A percentile compares a stretch with the other conserved stretches of the same genome.
These are phyloP conservation scores for Phaethon lepturus DNA, from an alignment of 2,113 vertebrate species.

Conservation along the genomic window DNA sequence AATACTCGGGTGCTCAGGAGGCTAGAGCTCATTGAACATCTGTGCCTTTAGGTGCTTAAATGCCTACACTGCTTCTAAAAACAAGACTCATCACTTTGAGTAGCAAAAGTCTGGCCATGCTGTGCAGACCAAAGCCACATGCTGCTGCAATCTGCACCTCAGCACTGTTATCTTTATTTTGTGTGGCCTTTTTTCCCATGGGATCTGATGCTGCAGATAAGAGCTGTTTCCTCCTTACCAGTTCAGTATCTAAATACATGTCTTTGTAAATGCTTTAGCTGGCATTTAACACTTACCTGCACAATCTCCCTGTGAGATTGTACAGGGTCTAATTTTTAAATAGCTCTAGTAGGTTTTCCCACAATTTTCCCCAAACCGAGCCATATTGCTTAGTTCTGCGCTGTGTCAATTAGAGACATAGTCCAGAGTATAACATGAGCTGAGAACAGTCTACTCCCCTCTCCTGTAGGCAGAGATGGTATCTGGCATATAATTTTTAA, in stretches of 20 bases:
- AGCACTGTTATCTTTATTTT: neutral
- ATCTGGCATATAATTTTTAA: neutral
- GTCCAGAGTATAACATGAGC: neutral
- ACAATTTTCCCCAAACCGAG: neutral
- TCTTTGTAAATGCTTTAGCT: neutral
- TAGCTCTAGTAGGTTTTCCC: neutral
- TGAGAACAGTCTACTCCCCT: neutral
- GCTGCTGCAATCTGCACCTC: neutral
- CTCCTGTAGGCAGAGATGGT: neutral
- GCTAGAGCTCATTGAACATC: neutral
- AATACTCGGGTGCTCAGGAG: neutral
- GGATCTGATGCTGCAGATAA: neutral
- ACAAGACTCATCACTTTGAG: neutral
- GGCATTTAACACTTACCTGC: neutral
- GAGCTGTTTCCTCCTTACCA: neutral
- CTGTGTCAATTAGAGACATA: neutral
- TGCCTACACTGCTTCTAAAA: neutral
- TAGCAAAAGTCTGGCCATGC: neutral
- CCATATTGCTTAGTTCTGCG: neutral
- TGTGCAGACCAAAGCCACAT: neutral
- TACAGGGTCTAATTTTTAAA: neutral
- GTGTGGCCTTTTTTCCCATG: neutral
- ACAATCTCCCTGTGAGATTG: neutral
- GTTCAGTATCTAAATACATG: neutral
- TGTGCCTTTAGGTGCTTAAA: neutral